Percentiles rank a stretch among this genome's conserved stretches.
Evolutionary conservation across 2,888 invertebrate species (phyloP).

Genomic region (Clistopyga incitator): DNA sequence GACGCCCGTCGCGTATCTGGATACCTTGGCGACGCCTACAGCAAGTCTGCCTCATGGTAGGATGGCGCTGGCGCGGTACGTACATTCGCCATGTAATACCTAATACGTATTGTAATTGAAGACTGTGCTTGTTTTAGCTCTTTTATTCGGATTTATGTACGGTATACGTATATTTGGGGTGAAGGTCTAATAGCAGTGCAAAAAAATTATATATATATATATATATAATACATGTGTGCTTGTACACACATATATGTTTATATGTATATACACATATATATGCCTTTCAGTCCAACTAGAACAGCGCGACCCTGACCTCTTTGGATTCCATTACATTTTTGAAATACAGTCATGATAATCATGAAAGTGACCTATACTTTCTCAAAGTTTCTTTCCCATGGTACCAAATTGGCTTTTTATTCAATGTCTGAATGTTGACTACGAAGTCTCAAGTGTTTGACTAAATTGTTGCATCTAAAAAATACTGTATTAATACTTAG

Average conservation of each 20-base stretch:
- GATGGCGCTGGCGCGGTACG: conserved; percentile 89
- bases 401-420: too few species aligned
- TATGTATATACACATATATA: background rate
- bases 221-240: background rate
- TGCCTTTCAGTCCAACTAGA: background rate
- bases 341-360: background rate
- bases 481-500: too few species aligned
- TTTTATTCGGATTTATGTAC: background rate
- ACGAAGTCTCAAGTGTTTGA: too few species aligned
- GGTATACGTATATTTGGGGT: background rate
- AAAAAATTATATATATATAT: background rate
- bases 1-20: conserved; percentile 84
- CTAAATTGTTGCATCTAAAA: too few species aligned
- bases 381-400: background rate
- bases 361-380: background rate
- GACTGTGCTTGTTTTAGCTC: background rate
- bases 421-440: too few species aligned
- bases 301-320: conserved; percentile 6
- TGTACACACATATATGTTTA: too few species aligned
- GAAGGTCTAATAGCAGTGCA: background rate
- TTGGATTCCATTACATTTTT: background rate
- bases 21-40: conserved; percentile 86
- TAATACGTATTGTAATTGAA: conserved; percentile 3
- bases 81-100: conserved; percentile 66
- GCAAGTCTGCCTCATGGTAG: conserved; percentile 88